Percentiles rank a stretch among this genome's conserved stretches.
Conservation (phyloP, 2,113 vertebrate species). For the Notechis scutatus region DNA sequence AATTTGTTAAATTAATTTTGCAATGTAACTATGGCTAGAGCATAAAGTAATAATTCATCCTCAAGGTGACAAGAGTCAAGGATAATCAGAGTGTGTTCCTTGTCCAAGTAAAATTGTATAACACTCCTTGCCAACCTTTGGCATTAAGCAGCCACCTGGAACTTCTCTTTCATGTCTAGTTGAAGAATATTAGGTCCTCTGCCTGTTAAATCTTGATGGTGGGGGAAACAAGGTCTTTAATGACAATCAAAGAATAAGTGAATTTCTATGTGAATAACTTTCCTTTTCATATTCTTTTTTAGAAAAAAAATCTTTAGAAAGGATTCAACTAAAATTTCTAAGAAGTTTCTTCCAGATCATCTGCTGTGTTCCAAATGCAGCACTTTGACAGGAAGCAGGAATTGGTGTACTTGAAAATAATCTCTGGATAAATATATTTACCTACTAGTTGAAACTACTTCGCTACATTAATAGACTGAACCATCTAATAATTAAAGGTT, state of each 20-base stretch:
- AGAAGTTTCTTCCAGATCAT: background rate
- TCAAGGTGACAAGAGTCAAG: constrained; percentile 7
- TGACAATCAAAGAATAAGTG: background rate
- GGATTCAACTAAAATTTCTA: background rate
- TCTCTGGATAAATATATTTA: background rate
- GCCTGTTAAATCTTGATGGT: background rate
- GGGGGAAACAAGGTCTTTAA: background rate
- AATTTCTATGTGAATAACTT: background rate
- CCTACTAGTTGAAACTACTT: background rate
- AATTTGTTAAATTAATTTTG: constrained; percentile 1
- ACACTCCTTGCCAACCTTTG: background rate
- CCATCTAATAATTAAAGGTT: background rate
- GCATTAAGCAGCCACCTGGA: background rate
- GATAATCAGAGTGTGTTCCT: background rate
- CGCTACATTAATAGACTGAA: background rate
- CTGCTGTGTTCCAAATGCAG: background rate
- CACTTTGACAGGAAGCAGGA: background rate
- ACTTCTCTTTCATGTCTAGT: background rate
- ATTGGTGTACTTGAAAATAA: background rate
- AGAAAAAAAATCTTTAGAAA: background rate
- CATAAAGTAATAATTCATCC: background rate
- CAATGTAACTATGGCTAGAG: background rate
- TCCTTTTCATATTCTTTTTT: background rate
- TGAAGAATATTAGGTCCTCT: background rate
- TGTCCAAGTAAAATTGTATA: background rate